Evolutionary conservation across 1,140 invertebrate genomes (phyloP), one percentile per base, ranked within the genome.

Genomic region (Drosophila watanabei): DNA sequence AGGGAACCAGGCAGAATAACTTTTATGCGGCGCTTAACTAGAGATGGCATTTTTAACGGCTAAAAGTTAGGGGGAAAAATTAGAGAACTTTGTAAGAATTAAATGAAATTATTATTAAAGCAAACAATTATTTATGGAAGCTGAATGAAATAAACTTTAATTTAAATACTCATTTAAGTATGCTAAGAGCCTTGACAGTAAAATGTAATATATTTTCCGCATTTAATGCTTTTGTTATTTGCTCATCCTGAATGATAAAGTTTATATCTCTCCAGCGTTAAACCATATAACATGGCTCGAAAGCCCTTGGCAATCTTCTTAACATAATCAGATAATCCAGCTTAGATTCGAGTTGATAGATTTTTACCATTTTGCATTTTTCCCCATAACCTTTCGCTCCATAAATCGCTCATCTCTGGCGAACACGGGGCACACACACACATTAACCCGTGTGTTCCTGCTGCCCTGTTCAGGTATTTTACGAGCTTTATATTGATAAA

Each of bases 401-500:
- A 75, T 64, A 64, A 56, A 75, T 75, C 59, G 72, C 75, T 57
- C 75, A 79, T 79, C 64, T 61, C 64, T 65, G 30, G 39, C 30
- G 43, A 41, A 43, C 43, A 59, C 54, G 51, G 0, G 16, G 16
- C 49, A 51, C 56, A 57, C 51, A 62, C 39, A 43, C 10, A 14
- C 49, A 39, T 63, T 37, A 52, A 56, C 80, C 57, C 61, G 62
- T 51, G 51, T 69, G 57, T 65, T 58, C 52, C 35, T 33, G 41
- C 49, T 48, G 30, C 52, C 24, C 68, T 64, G 77, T 48, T 83
- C 85, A 88, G 85, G 85, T 89, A 73, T 90, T 87, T 88, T 90
- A 89, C 75, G 85, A 88, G 81, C 78, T 79, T 85, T 85, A 77
- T 90, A 85, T 89, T 77, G 85, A 89, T 85, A 89, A 89, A 89